These are phyloP conservation scores for Heterocephalus glaber DNA, from an alignment of 2,113 vertebrate species.

Conservation along the genomic window DNA sequence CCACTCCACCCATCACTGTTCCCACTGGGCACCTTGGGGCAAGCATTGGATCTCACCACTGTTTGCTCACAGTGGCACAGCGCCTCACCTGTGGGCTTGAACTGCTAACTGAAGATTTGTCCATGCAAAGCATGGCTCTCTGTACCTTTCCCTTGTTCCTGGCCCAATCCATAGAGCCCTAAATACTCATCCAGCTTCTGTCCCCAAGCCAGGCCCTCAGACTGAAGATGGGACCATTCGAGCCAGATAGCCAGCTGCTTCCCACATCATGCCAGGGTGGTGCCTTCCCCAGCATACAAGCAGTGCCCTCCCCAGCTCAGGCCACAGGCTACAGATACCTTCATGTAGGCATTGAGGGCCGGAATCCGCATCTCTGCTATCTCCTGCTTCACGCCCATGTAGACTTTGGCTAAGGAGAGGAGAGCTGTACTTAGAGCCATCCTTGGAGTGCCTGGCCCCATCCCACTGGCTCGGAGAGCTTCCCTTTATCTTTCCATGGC, in stretches of 20 bases:
- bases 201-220: neutral
- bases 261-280: neutral
- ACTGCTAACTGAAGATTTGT: no score
- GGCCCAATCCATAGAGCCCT: fast-evolving
- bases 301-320: neutral
- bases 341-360: constrained; percentile 94
- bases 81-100: neutral
- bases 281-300: neutral
- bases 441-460: fast-evolving
- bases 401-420: constrained; percentile 91
- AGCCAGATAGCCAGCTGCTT: neutral
- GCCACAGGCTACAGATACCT: constrained; percentile 85
- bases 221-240: neutral
- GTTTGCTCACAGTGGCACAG: fast-evolving
- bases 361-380: constrained; percentile 95
- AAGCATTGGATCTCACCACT: neutral
- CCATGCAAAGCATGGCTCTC: neutral
- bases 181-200: neutral
- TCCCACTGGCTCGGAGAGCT: fast-evolving
- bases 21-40: neutral
- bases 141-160: fast-evolving
- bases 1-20: neutral
- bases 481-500: fast-evolving
- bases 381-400: constrained; percentile 93
- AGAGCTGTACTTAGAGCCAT: neutral